A percentile compares a stretch with the other conserved stretches of the same genome.
Evolutionary conservation across 2,113 vertebrate species (phyloP).

Genomic region (Spea multiplicata): DNA sequence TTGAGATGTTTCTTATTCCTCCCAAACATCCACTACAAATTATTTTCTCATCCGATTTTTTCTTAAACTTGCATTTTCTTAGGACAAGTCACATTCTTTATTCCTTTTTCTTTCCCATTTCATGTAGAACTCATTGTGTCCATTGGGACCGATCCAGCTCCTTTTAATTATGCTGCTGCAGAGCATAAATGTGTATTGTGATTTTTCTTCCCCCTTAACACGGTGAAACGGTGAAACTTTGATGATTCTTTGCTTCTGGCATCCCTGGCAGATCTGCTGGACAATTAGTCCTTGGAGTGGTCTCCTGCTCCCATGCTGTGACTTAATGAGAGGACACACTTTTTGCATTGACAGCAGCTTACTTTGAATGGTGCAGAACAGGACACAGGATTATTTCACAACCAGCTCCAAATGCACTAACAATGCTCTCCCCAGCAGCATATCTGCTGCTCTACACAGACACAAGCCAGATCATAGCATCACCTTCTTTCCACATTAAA

Average conservation of each 20-base stretch:
- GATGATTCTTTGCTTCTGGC: slow-evolving; percentile 42
- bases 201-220: neutral
- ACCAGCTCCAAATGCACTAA: slow-evolving; percentile 24
- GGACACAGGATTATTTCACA: slow-evolving; percentile 12
- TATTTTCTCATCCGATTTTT: slow-evolving; percentile 1
- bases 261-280: slow-evolving; percentile 31
- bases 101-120: slow-evolving; percentile 25
- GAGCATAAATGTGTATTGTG: slow-evolving; percentile 16
- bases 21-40: slow-evolving; percentile 12
- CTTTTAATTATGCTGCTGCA: slow-evolving; percentile 32
- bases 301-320: slow-evolving; percentile 42
- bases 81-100: slow-evolving; percentile 23
- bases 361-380: slow-evolving; percentile 31
- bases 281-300: slow-evolving; percentile 47
- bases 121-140: slow-evolving; percentile 1
- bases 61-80: slow-evolving; percentile 31
- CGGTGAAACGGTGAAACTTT: slow-evolving; percentile 28
- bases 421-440: slow-evolving; percentile 32
- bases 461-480: slow-evolving; percentile 31
- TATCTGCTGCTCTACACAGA: slow-evolving; percentile 35
- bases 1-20: neutral
- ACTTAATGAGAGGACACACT: slow-evolving; percentile 45
- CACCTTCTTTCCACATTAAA: slow-evolving; percentile 19
- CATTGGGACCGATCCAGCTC: slow-evolving; percentile 30
- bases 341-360: slow-evolving; percentile 38